phyloP scores from a whole-genome alignment of 2,797 vertebrate genomes.

The Hephaestus fuliginosus region DNA sequence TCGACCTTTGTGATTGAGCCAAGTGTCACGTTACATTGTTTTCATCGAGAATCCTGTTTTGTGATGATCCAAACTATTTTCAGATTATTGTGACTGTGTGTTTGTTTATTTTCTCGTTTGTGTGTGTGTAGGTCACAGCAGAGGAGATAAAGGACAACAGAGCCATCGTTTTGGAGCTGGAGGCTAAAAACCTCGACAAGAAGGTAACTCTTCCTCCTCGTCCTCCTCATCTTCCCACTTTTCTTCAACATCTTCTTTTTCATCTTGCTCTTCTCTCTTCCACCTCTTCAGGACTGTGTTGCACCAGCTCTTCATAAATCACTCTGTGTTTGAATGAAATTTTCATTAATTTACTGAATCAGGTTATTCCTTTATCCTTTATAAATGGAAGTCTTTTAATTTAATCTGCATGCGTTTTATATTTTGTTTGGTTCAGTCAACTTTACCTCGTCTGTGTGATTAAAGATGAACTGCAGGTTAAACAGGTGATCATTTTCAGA shows the following conservation, averaged over 20 bases:
- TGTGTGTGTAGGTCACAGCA: slow-evolving; percentile 86
- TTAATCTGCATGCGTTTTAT: too few relatives aligned
- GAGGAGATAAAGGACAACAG: slow-evolving; percentile 93
- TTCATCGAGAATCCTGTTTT: not conserved
- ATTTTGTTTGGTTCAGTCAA: too few relatives aligned
- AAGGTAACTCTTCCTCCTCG: slow-evolving; percentile 84
- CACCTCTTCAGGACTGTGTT: not conserved
- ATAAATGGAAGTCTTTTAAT: too few relatives aligned
- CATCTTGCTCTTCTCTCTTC: not conserved
- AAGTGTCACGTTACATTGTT: not conserved
- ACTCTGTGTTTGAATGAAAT: not conserved
- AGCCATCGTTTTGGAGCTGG: slow-evolving; percentile 89
- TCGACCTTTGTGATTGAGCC: not conserved
- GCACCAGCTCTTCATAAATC: not conserved
- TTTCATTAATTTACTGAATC: not conserved
- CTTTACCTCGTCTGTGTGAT: not conserved
- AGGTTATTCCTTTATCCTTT: not conserved
- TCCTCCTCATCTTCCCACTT: not conserved
- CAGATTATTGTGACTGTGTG: not conserved
- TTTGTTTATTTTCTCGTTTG: slow-evolving; percentile 9
- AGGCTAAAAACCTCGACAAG: slow-evolving; percentile 93
- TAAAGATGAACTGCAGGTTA: not conserved
- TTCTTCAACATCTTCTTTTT: not conserved
- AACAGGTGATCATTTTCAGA: not conserved
- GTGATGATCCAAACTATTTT: not conserved